Evolutionary conservation across 2,113 vertebrate genomes (phyloP).

Genomic region (human (Homo sapiens)): GRCh38 chr17:9143001-9143500

Average conservation of each 20-base stretch:
- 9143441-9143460: not conserved
- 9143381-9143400: not conserved
- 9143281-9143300: not conserved
- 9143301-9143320: not conserved
- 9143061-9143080: too few species aligned
- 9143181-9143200: not conserved
- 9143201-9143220: not conserved
- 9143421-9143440: fast-evolving
- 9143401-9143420: not conserved
- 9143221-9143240: not conserved
- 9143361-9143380: not conserved
- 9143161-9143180: not conserved
- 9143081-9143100: not conserved
- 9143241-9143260: not conserved
- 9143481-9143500: not conserved
- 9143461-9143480: not conserved
- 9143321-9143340: not conserved
- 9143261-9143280: not conserved
- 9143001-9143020: not conserved
- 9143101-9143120: not conserved
- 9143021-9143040: not conserved
- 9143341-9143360: not conserved
- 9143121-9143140: not conserved
- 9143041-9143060: not conserved
- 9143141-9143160: not conserved